Evolutionary conservation across 2,888 invertebrate species (phyloP).

Genomic region (Camptogramma bilineatum): DNA sequence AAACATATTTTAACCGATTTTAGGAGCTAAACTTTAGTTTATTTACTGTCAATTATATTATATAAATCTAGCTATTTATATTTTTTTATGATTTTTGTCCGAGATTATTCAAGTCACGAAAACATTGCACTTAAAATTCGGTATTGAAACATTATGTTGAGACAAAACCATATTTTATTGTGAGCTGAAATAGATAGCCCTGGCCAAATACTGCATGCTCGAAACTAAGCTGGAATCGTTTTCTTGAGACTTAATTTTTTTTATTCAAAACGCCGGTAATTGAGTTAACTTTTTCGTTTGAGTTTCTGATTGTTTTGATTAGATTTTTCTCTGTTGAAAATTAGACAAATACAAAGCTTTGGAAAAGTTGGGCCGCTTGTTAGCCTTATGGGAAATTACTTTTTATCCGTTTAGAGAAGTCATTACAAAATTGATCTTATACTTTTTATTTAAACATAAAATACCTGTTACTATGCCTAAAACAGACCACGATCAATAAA

Average conservation of each 20-base stretch:
- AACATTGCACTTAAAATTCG: too few relatives aligned
- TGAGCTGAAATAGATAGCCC: neutral
- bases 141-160: neutral
- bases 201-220: conserved; percentile 3
- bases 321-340: conserved; percentile 21
- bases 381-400: neutral
- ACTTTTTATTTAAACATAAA: neutral
- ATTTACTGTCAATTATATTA: too few relatives aligned
- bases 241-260: conserved; percentile 27
- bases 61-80: too few relatives aligned
- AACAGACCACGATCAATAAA: neutral
- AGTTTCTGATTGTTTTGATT: conserved; percentile 30
- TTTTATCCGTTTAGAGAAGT: neutral
- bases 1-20: neutral
- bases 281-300: conserved; percentile 31
- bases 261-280: conserved; percentile 38
- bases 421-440: neutral
- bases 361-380: neutral
- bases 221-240: conserved; percentile 30
- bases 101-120: too few relatives aligned
- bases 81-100: too few relatives aligned
- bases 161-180: neutral
- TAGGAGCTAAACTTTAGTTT: too few relatives aligned
- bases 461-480: neutral
- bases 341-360: conserved; percentile 9